phyloP scores from a whole-genome alignment of 2,797 vertebrate species.

The Cheirogaleus major region DNA sequence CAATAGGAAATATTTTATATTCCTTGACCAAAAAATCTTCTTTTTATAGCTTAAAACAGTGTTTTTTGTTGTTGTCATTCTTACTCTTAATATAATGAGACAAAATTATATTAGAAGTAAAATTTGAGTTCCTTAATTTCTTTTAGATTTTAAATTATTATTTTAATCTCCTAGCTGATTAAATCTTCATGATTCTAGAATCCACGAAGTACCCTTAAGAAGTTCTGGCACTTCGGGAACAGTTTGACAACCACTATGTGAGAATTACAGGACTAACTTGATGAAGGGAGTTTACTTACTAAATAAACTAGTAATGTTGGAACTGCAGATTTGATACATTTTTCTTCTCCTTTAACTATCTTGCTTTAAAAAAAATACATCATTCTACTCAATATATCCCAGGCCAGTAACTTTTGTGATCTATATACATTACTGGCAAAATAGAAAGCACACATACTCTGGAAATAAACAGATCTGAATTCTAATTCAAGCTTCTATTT shows the following conservation, averaged over 20 bases:
- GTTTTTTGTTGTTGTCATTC: not conserved
- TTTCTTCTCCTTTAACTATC: constrained; percentile 9
- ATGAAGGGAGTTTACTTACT: not conserved
- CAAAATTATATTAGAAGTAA: constrained; percentile 22
- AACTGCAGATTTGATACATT: not conserved
- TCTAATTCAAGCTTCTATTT: not conserved
- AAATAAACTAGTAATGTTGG: not conserved
- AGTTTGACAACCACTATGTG: not conserved
- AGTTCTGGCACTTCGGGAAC: not conserved
- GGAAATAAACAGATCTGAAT: not conserved
- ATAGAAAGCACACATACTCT: not conserved
- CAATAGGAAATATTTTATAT: not conserved
- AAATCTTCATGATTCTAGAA: not conserved
- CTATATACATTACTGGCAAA: not conserved
- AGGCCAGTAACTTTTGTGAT: not conserved
- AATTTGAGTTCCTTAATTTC: not conserved
- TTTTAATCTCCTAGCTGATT: constrained; percentile 2
- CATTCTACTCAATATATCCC: not conserved
- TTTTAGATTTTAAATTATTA: constrained; percentile 20
- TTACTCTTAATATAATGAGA: not conserved
- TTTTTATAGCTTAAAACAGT: not conserved
- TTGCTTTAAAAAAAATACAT: not conserved
- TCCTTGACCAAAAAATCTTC: not conserved
- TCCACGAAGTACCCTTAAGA: not conserved
- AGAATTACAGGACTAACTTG: not conserved